Base-by-base conservation (phyloP, 1,140 invertebrate species). In the Lucilia sericata region DNA sequence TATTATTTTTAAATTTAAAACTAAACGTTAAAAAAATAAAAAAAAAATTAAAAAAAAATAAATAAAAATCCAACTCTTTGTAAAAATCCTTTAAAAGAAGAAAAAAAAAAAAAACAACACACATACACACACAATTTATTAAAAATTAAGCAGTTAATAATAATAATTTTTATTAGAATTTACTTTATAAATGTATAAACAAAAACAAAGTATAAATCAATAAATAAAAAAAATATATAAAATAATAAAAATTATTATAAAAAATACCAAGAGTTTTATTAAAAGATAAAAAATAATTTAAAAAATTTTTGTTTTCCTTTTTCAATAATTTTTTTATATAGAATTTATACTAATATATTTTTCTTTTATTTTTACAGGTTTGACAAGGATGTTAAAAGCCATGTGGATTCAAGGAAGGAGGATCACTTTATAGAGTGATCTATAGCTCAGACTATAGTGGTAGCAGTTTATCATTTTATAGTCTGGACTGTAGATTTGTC, bases 151-250 rank as follows among this genome's bases (percentile, higher is more conserved):
- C 42, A 42, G 42, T 42, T 42, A 42, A 42, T 42, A 42, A 30
- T 30, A 30, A 30, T 2, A 55, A 55, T 55, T 55, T 70, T 70
- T 70, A 70, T 70, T 70, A 70, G 65, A 25, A 9, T 70, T 70
- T 70, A 70, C 17, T 70, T 70, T 70, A 25, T 70, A 70, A 70
- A 70, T 70, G 65, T 70, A 70, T 70, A 70, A 70, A 70, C 25
- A 30, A 30, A 30, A 30, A 30, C 25, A 30, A 30, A 30, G 25
- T 30, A 30, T 70, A 70, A 70, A 70, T 70, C 17, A 14, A 55
- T 55, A 55, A 17, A 55, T 42, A 42, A 17, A 13, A 55, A 55
- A 12, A 55, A 55, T 12, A 55, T 55, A 55, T 55, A 17, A 55
- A 55, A 55, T 8, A 42, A 42, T 10, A 42, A 42, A 42, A 42